Conservation (phyloP, 2,113 vertebrate species). For the Python bivittatus region DNA sequence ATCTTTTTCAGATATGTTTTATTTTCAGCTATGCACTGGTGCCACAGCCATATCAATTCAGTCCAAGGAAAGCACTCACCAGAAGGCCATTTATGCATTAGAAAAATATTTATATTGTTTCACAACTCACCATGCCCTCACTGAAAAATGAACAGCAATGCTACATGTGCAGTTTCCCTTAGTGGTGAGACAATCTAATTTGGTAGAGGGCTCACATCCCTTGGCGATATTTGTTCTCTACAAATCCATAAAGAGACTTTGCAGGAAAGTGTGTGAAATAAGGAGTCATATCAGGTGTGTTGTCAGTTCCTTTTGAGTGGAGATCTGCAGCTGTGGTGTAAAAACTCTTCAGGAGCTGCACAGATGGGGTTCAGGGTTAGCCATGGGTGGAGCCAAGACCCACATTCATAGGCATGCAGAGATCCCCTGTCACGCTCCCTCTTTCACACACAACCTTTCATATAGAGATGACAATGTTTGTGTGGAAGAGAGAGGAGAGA, state of each 20-base stretch:
- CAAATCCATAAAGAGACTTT: background rate
- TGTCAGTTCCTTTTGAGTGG: background rate
- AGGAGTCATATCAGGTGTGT: background rate
- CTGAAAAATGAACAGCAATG: background rate
- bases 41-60: background rate
- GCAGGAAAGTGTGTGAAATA: background rate
- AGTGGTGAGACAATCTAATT: background rate
- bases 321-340: background rate
- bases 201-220: background rate
- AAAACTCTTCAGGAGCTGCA: background rate
- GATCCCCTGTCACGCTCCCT: background rate
- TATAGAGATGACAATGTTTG: background rate
- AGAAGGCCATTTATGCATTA: conserved; percentile 9
- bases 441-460: background rate
- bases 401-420: background rate
- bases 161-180: background rate
- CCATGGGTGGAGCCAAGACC: background rate
- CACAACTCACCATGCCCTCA: background rate
- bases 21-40: background rate
- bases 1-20: conserved; percentile 39
- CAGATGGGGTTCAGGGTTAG: background rate
- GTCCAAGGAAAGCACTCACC: conserved; percentile 18
- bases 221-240: background rate
- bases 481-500: background rate
- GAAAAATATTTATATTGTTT: conserved; percentile 19